Percentiles rank a stretch among this genome's conserved stretches.
phyloP scores from a whole-genome alignment of 2,113 vertebrate species.

The Chiloscyllium plagiosum region DNA sequence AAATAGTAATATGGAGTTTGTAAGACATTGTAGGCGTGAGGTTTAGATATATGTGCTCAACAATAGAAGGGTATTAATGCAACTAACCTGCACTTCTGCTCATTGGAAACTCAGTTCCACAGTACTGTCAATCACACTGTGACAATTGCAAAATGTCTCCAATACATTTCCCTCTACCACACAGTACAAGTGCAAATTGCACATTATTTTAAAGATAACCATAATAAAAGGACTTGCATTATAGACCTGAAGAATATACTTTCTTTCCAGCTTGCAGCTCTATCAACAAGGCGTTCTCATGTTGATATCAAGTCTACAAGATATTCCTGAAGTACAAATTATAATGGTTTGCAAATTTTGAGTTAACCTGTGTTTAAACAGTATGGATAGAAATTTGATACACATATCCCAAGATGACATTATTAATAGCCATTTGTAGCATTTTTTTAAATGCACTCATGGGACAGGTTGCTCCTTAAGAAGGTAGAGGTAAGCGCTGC shows the following conservation, averaged over 20 bases:
- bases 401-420: not conserved
- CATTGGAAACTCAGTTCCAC: not conserved
- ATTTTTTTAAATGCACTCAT: not conserved
- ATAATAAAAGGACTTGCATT: not conserved
- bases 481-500: too few species aligned
- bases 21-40: not conserved
- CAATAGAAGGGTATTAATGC: not conserved
- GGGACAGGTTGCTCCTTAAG: too few species aligned
- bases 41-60: not conserved
- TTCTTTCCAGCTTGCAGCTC: not conserved
- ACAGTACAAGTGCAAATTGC: slow-evolving; percentile 84
- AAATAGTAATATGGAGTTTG: not conserved
- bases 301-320: not conserved
- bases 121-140: not conserved
- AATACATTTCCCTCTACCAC: slow-evolving; percentile 81
- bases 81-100: not conserved
- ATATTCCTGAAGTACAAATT: not conserved
- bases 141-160: not conserved
- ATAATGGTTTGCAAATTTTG: not conserved
- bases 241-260: not conserved
- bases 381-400: not conserved
- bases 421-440: not conserved
- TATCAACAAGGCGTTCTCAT: not conserved
- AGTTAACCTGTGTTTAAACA: not conserved
- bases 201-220: slow-evolving; percentile 51